These are phyloP conservation scores for Palythoa caribaeorum DNA, from an alignment of 92 coral and sea anemone species.

Conservation along the genomic window DNA sequence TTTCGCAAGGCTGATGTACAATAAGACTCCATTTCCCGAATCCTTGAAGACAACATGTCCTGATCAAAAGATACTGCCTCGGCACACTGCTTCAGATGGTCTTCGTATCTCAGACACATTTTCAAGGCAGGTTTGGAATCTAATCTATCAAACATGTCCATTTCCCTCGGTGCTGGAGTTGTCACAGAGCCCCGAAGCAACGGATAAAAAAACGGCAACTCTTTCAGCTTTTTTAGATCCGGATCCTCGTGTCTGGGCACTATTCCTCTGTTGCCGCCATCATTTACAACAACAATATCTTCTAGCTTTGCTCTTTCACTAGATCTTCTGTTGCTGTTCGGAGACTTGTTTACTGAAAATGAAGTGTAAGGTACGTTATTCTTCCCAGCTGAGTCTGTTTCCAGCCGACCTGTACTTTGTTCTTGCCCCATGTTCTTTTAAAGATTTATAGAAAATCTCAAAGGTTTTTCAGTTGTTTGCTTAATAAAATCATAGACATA, in stretches of 20 bases:
- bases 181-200: conserved; percentile 81
- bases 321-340: conserved; percentile 52
- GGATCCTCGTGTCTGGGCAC: conserved; percentile 69
- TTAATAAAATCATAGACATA: not conserved
- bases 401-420: conserved; percentile 73
- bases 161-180: conserved; percentile 68
- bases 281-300: conserved; percentile 89
- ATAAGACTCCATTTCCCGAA: conserved; percentile 84
- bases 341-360: conserved; percentile 70
- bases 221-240: conserved; percentile 72
- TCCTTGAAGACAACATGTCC: conserved; percentile 82
- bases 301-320: conserved; percentile 81
- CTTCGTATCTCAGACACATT: conserved; percentile 79
- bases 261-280: conserved; percentile 63
- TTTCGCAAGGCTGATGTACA: conserved; percentile 78
- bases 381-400: conserved; percentile 45
- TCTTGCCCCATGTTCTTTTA: conserved; percentile 88
- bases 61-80: conserved; percentile 98
- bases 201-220: conserved; percentile 73
- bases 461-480: not conserved
- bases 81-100: conserved; percentile 89
- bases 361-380: conserved; percentile 68
- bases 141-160: conserved; percentile 79
- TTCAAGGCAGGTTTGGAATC: conserved; percentile 69
- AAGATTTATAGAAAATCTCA: not conserved